These are phyloP conservation scores for Clepsis dumicolana DNA, from an alignment of 2,888 invertebrate species.

Conservation along the genomic window DNA sequence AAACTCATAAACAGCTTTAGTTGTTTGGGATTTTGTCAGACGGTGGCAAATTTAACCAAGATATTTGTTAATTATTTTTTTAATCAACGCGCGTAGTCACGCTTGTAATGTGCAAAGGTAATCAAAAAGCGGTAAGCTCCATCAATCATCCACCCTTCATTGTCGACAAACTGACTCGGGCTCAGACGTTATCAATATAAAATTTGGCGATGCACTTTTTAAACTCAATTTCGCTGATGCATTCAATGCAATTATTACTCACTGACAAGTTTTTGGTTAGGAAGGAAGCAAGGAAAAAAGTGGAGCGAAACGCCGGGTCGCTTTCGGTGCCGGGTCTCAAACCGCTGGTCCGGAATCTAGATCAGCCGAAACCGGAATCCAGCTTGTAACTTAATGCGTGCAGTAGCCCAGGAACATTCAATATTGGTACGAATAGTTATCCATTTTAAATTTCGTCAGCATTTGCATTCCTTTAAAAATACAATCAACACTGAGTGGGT, in stretches of 20 bases:
- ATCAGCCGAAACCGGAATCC: slow-evolving; percentile 35
- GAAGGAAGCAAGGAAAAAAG: slow-evolving; percentile 22
- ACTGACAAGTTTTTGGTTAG: slow-evolving; percentile 1
- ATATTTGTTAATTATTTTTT: slow-evolving; percentile 4
- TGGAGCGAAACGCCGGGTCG: slow-evolving; percentile 24
- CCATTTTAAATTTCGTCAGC: background rate
- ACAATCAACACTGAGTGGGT: background rate
- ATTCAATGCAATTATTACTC: slow-evolving; percentile 3
- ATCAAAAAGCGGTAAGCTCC: slow-evolving; percentile 7
- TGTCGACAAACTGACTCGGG: background rate
- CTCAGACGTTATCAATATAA: slow-evolving; percentile 2
- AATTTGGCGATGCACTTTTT: slow-evolving; percentile 9
- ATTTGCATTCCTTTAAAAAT: background rate
- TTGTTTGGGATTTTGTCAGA: background rate
- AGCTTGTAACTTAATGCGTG: slow-evolving; percentile 19
- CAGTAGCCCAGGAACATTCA: slow-evolving; percentile 18
- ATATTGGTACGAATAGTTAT: slow-evolving; percentile 14
- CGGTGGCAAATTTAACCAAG: background rate
- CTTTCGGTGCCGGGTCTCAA: slow-evolving; percentile 27
- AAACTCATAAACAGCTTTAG: background rate
- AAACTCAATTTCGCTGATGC: slow-evolving; percentile 8
- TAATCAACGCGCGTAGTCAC: slow-evolving; percentile 3
- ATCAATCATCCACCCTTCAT: slow-evolving; percentile 3
- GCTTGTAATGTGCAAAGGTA: background rate
- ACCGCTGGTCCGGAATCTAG: slow-evolving; percentile 37